phyloP scores from a whole-genome alignment of 2,797 vertebrate genomes.

The Ceyx erithaca region DNA sequence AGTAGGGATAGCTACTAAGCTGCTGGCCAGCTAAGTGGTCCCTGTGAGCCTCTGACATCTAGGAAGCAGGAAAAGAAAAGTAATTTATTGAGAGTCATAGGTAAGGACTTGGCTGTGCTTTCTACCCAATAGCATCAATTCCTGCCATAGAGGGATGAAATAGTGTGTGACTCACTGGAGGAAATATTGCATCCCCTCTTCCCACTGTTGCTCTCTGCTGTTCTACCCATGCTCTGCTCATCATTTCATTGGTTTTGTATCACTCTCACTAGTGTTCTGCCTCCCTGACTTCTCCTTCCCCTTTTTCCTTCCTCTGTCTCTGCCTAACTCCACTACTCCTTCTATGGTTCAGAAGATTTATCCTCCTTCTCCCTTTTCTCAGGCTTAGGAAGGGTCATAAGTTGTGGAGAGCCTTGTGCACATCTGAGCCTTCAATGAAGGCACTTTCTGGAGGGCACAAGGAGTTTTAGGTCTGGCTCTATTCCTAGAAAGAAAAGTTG shows the following conservation, averaged over 20 bases:
- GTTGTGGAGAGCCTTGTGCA: not conserved
- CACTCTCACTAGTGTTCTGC: not conserved
- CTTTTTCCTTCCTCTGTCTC: not conserved
- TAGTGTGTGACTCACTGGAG: not conserved
- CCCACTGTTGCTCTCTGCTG: not conserved
- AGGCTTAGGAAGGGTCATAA: not conserved
- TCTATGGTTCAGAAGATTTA: not conserved
- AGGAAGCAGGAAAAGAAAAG: not conserved
- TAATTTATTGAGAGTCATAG: not conserved
- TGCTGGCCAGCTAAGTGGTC: not conserved
- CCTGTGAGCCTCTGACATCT: not conserved
- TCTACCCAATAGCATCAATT: not conserved
- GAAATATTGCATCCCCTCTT: not conserved
- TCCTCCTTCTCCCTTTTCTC: not conserved
- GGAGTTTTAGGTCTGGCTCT: not conserved
- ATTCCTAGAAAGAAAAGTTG: not conserved
- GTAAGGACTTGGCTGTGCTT: not conserved
- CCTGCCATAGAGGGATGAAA: not conserved
- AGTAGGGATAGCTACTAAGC: not conserved
- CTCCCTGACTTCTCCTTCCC: not conserved
- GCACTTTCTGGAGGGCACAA: not conserved
- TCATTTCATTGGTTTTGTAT: not conserved
- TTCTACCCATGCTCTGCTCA: not conserved
- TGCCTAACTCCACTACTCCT: not conserved
- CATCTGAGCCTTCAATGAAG: not conserved